Conservation (phyloP, 2,888 invertebrate species). For the Ernsta delagoae region DNA sequence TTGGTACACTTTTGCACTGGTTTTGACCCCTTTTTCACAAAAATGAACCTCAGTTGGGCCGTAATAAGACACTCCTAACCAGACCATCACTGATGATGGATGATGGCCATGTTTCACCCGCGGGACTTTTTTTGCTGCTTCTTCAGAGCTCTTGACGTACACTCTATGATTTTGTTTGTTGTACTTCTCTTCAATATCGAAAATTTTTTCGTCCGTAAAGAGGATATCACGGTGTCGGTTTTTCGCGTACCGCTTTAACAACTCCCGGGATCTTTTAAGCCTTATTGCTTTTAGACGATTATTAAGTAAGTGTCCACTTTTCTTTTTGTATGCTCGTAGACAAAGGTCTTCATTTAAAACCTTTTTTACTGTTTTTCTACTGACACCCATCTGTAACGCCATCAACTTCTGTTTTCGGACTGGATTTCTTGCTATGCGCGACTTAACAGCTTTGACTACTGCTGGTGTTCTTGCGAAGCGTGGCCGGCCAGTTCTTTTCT, state of each 20-base stretch:
- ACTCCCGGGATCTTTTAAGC: neutral
- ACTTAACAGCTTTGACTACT: conserved; percentile 1
- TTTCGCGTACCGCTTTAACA: neutral
- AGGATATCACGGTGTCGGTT: too few species aligned
- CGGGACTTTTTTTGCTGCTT: neutral
- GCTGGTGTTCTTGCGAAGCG: conserved; percentile 1
- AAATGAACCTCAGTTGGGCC: neutral
- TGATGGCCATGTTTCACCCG: neutral
- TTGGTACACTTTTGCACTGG: neutral
- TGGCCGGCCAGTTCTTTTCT: conserved; percentile 4
- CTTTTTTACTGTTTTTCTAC: conserved; percentile 1
- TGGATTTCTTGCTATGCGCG: conserved; percentile 4
- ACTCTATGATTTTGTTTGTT: conserved; percentile 1
- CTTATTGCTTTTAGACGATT: neutral
- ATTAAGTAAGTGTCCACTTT: neutral
- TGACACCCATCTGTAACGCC: conserved; percentile 1
- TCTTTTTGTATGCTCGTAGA: neutral
- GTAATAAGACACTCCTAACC: neutral
- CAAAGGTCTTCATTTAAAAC: conserved; percentile 4
- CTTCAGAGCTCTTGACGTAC: neutral
- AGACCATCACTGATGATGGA: conserved; percentile 4
- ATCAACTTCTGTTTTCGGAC: conserved; percentile 2
- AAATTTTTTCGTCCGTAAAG: conserved; percentile 1
- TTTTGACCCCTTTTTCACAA: conserved; percentile 1
- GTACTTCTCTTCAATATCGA: neutral